A percentile compares a stretch with the other conserved stretches of the same genome.
Conservation (phyloP, 1,140 invertebrate species). For the Drosophila miranda region DNA sequence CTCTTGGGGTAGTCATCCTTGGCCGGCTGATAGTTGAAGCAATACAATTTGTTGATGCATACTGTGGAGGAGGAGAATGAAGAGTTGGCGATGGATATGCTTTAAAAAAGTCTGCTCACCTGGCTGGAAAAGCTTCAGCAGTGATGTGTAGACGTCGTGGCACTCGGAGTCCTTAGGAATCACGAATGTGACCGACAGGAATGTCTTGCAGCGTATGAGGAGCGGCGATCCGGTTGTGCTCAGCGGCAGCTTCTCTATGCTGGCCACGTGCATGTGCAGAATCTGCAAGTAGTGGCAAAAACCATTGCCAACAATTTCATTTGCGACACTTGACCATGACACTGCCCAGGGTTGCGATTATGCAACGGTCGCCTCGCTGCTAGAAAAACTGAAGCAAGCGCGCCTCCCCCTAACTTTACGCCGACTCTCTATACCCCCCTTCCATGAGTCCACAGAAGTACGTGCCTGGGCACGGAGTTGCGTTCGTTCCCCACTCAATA, state of each 20-base stretch:
- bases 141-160: conserved; percentile 95
- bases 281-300: conserved; percentile 85
- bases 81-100: no score
- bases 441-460: neutral
- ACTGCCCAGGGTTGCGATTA: conserved; percentile 28
- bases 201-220: conserved; percentile 97
- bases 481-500: conserved; percentile 35
- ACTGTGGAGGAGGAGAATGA: conserved; percentile 83
- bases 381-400: neutral
- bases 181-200: conserved; percentile 96
- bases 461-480: conserved; percentile 22
- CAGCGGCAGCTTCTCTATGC: conserved; percentile 94
- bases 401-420: no score
- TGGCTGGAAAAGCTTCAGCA: conserved; percentile 94
- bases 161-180: conserved; percentile 98
- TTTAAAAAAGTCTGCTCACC: conserved; percentile 83
- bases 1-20: conserved; percentile 90
- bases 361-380: conserved; percentile 10
- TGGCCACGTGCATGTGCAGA: conserved; percentile 95
- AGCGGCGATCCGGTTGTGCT: conserved; percentile 96
- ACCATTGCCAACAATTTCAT: neutral
- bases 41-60: conserved; percentile 93
- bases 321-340: conserved; percentile 13
- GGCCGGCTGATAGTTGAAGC: conserved; percentile 94
- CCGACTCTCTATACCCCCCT: no score